Evolutionary conservation across 1,140 invertebrate genomes (phyloP).

Genomic region (Leptinotarsa defecta): DNA sequence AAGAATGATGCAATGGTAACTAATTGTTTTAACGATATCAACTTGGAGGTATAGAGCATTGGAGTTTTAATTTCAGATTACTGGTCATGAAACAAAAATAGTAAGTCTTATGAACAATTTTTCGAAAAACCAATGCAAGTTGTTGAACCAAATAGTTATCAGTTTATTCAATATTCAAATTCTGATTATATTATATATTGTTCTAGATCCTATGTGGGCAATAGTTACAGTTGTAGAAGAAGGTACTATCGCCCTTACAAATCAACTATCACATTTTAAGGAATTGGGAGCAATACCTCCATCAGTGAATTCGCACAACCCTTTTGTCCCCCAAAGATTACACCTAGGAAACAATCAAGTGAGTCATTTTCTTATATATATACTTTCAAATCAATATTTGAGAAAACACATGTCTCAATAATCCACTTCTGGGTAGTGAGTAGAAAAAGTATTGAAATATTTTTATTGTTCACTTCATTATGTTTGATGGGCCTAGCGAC

Average conservation of each 20-base stretch:
- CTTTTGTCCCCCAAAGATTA: constrained; percentile 45
- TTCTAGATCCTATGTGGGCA: constrained; percentile 53
- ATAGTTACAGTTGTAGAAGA: constrained; percentile 54
- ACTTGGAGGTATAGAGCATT: no score
- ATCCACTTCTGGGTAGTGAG: not conserved
- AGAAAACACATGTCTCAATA: not conserved
- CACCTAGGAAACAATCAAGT: constrained; percentile 38
- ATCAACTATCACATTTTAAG: constrained; percentile 52
- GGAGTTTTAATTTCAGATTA: no score
- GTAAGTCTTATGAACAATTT: no score
- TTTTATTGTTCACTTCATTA: constrained; percentile 2
- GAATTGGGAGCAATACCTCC: constrained; percentile 46
- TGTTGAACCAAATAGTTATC: no score
- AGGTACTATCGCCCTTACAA: constrained; percentile 51
- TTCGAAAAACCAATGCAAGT: no score
- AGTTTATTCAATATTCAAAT: no score
- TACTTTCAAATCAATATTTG: constrained; percentile 12
- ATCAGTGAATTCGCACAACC: constrained; percentile 40
- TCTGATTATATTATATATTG: not conserved
- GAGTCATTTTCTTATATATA: not conserved
- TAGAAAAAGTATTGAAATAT: not conserved
- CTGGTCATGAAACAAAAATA: no score
- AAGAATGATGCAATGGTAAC: no score
- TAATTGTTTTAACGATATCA: no score
- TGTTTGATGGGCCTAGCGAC: not conserved